Base-by-base conservation (phyloP, 2,113 vertebrate genomes). In the Syngnathus floridae region DNA sequence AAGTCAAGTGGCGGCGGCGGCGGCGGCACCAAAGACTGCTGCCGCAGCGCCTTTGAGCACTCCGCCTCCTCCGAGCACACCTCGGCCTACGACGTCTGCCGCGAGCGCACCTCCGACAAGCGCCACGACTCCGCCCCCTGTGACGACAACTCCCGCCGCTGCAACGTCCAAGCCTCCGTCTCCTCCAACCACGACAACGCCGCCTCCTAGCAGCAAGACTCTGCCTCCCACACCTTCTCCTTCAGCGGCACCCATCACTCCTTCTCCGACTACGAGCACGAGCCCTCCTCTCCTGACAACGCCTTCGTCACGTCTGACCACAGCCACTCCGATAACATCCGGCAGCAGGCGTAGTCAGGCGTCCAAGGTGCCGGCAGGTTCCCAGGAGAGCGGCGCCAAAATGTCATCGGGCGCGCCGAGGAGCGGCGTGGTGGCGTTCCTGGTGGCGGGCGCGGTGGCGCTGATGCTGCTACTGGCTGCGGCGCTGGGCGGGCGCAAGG, bases 401-500 rank as follows among this genome's bases (percentile, higher is more conserved):
- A 67, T 55, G 1, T 62, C 76, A 0, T 80, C 12, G 0, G 81
- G 82, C 31, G 72, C 66, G 1, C 36, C 87, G 72, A 90, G 78
- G 75, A 90, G 80, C 41, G 85, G 89, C 17, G 63, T 85, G 72
- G 86, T 90, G 71, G 87, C 79, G 5, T 73, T 90, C 45, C 82
- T 87, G 82, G 88, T 91, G 31, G 65, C 89, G 19, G 88, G 82
- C 1, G 80, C 90, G 0, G 79, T 84, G 12, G 67, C 84, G 60
- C 81, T 92, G 13, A 82, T 63, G 5, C 67, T 91, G 61, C 82
- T 82, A 0, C 16, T 92, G 38, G 26, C 26, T 31, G 26, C 3
- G 26, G 85, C 88, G 0, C 46, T 89, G 0, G 84, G 86, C 13
- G 89, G 85, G 0, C 87, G 89, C 9, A 91, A 89, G 49, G 91